Evolutionary conservation across 2,797 vertebrate genomes (phyloP).

Genomic region (Sarcophilus harrisii): DNA sequence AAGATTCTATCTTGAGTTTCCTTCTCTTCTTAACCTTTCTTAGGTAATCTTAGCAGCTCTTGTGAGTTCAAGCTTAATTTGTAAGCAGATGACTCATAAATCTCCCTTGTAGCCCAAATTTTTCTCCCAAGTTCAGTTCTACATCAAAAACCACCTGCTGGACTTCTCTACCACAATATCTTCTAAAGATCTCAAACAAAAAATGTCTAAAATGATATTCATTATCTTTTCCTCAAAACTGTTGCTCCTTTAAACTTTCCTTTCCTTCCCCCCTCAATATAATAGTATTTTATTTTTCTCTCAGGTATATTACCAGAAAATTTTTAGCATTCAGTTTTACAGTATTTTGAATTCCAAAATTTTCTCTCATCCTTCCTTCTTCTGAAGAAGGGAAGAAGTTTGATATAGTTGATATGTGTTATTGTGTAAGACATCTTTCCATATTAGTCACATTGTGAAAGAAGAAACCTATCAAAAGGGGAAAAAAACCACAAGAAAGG

Average conservation of each 20-base stretch:
- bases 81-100: neutral
- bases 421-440: no score
- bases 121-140: neutral
- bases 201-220: neutral
- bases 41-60: neutral
- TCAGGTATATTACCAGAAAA: no score
- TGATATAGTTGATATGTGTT: no score
- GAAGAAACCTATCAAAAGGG: no score
- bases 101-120: neutral
- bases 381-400: no score
- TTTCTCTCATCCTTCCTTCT: no score
- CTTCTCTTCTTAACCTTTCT: neutral
- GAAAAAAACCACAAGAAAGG: no score
- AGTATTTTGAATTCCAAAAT: no score
- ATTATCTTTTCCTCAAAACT: neutral
- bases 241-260: neutral
- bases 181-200: neutral
- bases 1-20: neutral
- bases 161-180: neutral
- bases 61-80: neutral
- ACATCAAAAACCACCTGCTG: neutral
- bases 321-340: no score
- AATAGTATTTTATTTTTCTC: no score
- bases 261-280: no score
- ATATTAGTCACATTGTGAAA: no score